Percentiles rank a stretch among this genome's conserved stretches.
These are phyloP conservation scores for Poeciliopsis infans DNA, from an alignment of 2,797 vertebrate genomes.

Conservation along the genomic window DNA sequence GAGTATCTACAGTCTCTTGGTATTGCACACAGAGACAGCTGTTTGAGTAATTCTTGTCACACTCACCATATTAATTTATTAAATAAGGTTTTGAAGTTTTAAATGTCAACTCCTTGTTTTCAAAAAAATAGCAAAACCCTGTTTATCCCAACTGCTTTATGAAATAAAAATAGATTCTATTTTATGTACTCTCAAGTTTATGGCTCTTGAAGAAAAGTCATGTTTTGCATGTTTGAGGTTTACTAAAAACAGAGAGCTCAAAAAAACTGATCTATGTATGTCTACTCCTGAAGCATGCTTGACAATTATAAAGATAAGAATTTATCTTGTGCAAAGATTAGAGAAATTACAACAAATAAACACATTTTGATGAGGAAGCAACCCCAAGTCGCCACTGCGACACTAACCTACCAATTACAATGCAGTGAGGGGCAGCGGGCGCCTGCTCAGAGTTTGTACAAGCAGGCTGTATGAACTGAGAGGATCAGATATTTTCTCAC, in stretches of 20 bases:
- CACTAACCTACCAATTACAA: slow-evolving; percentile 68
- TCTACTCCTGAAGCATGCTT: slow-evolving; percentile 22
- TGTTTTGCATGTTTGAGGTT: background rate
- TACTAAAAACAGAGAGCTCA: background rate
- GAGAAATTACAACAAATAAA: slow-evolving; percentile 6
- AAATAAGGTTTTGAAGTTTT: background rate
- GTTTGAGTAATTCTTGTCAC: background rate
- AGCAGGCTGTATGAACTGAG: slow-evolving; percentile 81
- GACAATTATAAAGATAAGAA: slow-evolving; percentile 4
- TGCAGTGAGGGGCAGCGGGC: slow-evolving; percentile 67
- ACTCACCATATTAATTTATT: background rate
- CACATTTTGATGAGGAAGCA: slow-evolving; percentile 30
- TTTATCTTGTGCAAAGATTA: background rate
- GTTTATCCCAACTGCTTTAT: background rate
- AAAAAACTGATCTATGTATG: background rate
- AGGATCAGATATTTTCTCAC: slow-evolving; percentile 82
- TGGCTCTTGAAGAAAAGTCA: background rate
- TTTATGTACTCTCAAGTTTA: background rate
- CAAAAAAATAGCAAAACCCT: background rate
- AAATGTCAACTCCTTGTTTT: background rate
- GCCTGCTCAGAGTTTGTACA: slow-evolving; percentile 74
- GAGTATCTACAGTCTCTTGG: background rate
- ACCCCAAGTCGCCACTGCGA: slow-evolving; percentile 63
- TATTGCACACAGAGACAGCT: background rate
- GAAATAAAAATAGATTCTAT: background rate